phyloP scores from a whole-genome alignment of 23 tunicate genomes.

The Aplidium turbinatum region DNA sequence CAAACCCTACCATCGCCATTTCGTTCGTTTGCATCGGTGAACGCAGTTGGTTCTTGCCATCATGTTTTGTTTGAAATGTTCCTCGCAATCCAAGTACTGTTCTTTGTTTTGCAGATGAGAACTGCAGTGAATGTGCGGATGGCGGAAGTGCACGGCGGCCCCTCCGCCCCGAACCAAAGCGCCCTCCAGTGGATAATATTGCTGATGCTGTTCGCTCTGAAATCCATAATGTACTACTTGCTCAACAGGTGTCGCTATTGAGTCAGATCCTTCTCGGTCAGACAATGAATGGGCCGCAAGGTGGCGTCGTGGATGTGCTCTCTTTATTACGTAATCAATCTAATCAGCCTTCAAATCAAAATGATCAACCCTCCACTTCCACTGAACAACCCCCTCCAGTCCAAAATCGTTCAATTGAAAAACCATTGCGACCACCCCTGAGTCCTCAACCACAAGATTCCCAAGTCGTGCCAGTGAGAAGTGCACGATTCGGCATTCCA shows the following conservation, averaged over 20 bases:
- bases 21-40: too few species aligned
- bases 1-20: too few species aligned
- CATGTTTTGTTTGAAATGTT: too few species aligned
- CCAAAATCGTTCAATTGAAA: background rate
- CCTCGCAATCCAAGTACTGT: too few species aligned
- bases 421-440: too few species aligned
- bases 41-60: too few species aligned
- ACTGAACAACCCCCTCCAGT: background rate
- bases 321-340: too few species aligned
- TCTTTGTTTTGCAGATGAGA: constrained; percentile 25
- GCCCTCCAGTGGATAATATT: constrained; percentile 11
- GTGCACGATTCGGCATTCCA: constrained; percentile 35
- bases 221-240: constrained; percentile 85
- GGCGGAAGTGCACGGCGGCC: constrained; percentile 45
- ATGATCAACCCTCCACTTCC: constrained; percentile 5
- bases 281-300: constrained; percentile 35
- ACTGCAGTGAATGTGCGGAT: constrained; percentile 41
- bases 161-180: background rate
- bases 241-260: constrained; percentile 88
- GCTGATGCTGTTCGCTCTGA: constrained; percentile 63
- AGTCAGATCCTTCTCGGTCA: constrained; percentile 82
- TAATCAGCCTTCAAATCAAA: too few species aligned
- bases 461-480: too few species aligned
- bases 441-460: too few species aligned
- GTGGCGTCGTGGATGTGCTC: constrained; percentile 10